Conservation (phyloP, 2,888 invertebrate genomes). For the Pristionchus exspectatus region DNA sequence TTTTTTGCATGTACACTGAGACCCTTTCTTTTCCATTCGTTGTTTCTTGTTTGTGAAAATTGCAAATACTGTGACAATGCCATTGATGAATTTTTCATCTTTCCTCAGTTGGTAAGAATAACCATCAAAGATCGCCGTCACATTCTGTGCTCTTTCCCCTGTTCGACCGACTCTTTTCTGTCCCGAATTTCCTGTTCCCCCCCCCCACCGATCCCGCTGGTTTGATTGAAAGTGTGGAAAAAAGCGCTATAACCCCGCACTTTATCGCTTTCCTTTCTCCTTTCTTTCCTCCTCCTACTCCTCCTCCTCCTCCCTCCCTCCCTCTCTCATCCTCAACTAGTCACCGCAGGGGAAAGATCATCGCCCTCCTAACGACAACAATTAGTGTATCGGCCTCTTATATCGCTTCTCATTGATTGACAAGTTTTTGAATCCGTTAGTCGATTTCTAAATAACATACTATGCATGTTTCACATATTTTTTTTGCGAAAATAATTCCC, state of each 20-base stretch:
- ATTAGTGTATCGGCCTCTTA: slow-evolving; percentile 6
- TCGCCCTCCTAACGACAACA: slow-evolving; percentile 35
- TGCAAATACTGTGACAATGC: no score
- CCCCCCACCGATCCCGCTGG: background rate
- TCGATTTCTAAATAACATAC: no score
- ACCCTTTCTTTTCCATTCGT: no score
- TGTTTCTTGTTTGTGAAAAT: no score
- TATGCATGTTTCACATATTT: no score
- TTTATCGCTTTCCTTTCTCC: background rate
- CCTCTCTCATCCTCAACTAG: background rate
- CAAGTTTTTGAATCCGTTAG: no score
- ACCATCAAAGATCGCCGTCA: background rate
- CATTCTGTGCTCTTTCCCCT: background rate
- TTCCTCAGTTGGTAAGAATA: background rate
- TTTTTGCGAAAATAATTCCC: background rate
- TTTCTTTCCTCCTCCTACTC: background rate
- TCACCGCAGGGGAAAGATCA: background rate
- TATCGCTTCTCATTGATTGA: background rate
- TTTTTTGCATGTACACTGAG: no score
- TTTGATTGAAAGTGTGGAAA: slow-evolving; percentile 21
- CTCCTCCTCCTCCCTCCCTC: background rate
- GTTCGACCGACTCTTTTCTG: background rate
- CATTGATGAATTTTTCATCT: no score
- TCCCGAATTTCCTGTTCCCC: background rate
- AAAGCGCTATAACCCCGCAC: slow-evolving; percentile 36